phyloP scores from a whole-genome alignment of 2,797 vertebrate species.

The Emys orbicularis region DNA sequence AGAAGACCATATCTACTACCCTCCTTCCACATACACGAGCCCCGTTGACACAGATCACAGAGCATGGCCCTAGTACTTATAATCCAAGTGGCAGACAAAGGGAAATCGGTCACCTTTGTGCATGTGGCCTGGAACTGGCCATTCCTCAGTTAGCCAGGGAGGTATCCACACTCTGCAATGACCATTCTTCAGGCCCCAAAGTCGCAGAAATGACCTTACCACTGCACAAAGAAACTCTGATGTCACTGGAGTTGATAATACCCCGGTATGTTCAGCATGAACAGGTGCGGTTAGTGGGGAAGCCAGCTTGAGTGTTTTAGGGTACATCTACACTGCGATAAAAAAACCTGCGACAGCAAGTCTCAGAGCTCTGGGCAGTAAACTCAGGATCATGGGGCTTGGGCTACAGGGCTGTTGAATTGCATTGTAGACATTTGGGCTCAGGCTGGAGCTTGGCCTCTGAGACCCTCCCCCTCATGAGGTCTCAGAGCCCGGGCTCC shows the following conservation, averaged over 20 bases:
- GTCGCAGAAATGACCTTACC: fast-evolving
- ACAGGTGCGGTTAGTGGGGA: neutral
- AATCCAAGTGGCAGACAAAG: neutral
- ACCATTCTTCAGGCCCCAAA: neutral
- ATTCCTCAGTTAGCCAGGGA: neutral
- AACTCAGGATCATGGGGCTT: neutral
- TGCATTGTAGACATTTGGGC: neutral
- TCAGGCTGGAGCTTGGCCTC: neutral
- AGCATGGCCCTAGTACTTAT: neutral
- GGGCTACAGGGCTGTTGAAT: neutral
- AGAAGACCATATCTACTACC: neutral
- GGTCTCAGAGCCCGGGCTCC: too few relatives aligned
- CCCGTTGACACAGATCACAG: neutral
- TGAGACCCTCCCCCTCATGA: fast-evolving
- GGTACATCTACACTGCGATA: neutral
- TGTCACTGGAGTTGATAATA: neutral
- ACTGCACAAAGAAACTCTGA: neutral
- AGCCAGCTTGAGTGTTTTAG: neutral
- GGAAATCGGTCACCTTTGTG: neutral
- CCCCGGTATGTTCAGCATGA: neutral
- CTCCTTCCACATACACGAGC: fast-evolving
- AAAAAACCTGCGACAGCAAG: neutral
- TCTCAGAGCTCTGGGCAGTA: neutral
- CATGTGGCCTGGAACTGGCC: neutral
- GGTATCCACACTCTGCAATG: fast-evolving